These are phyloP conservation scores for Hipposideros armiger DNA, from an alignment of 2,113 vertebrate species.

Conservation along the genomic window DNA sequence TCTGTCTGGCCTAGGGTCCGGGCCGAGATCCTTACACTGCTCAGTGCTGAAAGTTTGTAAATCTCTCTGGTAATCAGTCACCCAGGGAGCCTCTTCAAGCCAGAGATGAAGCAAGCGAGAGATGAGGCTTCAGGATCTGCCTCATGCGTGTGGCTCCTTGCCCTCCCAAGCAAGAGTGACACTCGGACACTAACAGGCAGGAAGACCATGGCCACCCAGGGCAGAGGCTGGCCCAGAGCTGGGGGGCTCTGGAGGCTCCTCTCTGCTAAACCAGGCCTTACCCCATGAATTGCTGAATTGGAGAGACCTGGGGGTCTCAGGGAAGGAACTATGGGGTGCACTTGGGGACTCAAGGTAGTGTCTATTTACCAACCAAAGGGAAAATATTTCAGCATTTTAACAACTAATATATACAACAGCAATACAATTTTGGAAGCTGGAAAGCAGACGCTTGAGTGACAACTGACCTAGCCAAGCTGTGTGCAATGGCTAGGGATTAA, in stretches of 20 bases:
- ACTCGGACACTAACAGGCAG: not conserved
- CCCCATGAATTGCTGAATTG: not conserved
- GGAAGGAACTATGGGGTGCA: not conserved
- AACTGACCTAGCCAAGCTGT: not conserved
- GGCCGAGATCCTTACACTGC: no score
- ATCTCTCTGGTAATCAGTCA: not conserved
- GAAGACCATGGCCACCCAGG: not conserved
- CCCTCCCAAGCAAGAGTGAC: not conserved
- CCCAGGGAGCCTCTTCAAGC: not conserved
- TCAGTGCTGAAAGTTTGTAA: not conserved
- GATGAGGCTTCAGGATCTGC: not conserved
- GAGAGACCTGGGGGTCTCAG: not conserved
- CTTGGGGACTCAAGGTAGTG: not conserved
- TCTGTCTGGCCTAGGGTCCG: no score
- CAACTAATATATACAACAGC: not conserved
- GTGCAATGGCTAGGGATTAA: not conserved
- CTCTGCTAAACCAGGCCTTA: not conserved
- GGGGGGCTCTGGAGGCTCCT: not conserved
- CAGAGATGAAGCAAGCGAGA: not conserved
- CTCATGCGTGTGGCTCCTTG: not conserved
- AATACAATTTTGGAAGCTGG: not conserved
- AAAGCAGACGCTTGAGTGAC: not conserved
- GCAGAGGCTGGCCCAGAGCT: not conserved
- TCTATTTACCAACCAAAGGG: not conserved
- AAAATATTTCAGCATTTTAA: not conserved